These are phyloP conservation scores for Camponotus fellah DNA, from an alignment of 2,888 invertebrate species.

Conservation along the genomic window DNA sequence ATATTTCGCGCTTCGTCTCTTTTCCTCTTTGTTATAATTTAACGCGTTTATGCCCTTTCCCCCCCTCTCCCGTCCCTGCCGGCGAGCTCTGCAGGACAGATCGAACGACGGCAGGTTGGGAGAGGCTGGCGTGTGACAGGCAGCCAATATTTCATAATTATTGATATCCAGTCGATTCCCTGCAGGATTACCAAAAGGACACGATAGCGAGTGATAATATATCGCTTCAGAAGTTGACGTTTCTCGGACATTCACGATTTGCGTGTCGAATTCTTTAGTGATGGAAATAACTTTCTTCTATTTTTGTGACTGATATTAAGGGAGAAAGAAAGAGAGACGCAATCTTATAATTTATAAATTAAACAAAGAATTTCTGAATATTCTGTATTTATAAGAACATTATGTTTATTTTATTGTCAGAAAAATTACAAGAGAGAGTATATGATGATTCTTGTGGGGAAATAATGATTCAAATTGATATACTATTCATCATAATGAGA, in stretches of 20 bases:
- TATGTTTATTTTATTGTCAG: not conserved
- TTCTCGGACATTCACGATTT: conserved; percentile 29
- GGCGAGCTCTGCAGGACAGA: conserved; percentile 29
- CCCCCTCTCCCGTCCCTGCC: not conserved
- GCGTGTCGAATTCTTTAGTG: not conserved
- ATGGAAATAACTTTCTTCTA: not conserved
- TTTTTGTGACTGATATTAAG: not conserved
- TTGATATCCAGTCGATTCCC: conserved; percentile 69
- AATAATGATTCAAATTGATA: not conserved
- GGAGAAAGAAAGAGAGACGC: not conserved
- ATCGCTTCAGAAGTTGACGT: conserved; percentile 60
- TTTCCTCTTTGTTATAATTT: conserved; percentile 74
- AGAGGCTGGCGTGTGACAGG: conserved; percentile 69
- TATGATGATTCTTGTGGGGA: no score
- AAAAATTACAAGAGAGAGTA: no score
- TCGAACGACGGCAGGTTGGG: conserved; percentile 34
- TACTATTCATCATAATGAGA: not conserved
- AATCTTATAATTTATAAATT: conserved; percentile 10
- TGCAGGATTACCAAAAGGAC: conserved; percentile 58
- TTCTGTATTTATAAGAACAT: not conserved
- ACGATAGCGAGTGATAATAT: conserved; percentile 67
- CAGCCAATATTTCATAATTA: conserved; percentile 79
- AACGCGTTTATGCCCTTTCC: conserved; percentile 72
- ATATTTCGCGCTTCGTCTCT: conserved; percentile 72
- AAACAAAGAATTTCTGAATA: not conserved